Base-by-base conservation (phyloP, 2,888 invertebrate species). In the Hypercompe scribonia region DNA sequence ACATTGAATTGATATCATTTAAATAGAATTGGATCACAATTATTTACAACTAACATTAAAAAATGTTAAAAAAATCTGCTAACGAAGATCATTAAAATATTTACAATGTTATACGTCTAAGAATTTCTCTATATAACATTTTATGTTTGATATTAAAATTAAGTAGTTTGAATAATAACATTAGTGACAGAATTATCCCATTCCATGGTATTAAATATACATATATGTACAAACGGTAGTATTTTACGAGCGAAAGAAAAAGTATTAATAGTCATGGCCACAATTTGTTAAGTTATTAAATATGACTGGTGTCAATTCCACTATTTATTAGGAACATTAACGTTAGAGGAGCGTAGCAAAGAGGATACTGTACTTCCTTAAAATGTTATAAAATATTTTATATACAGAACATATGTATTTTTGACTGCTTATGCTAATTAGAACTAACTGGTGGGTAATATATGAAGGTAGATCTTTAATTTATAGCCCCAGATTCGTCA, bases 361-460 rank as follows among this genome's bases (percentile, higher is more conserved):
- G 54, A 73, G 65, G 42, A 65, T 58, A 64, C 33, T 36, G 68
- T 65, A 65, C 46, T 58, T 73, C 72, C 68, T 72, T 72, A 54
- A 68, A 68, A 64, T 39, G 58, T 39, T 28, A 58, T 68, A 58
- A 58, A 68, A 68, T 58, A 69, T 63, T 42, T 63, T 31, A 42
- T 61, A 31, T 7, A 3, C 42, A 42, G 21, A 58, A 69, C 61
- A 69, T 36, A 28, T 68, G 68, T 68, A 42, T 31, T 74, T 82
- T 80, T 82, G 80, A 78, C 84, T 80, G 77, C 71, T 36, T 64
- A 75, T 80, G 76, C 84, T 78, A 84, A 84, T 82, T 80, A 74
- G 76, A 73, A 61, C 70, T 76, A 61, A 75, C 71, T 34, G 70
- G 72, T 70, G 72, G 46, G 73, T 78, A 80, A 82, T 74, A 83